phyloP scores from a whole-genome alignment of 2,888 invertebrate genomes.

The Micoletzkya japonica region DNA sequence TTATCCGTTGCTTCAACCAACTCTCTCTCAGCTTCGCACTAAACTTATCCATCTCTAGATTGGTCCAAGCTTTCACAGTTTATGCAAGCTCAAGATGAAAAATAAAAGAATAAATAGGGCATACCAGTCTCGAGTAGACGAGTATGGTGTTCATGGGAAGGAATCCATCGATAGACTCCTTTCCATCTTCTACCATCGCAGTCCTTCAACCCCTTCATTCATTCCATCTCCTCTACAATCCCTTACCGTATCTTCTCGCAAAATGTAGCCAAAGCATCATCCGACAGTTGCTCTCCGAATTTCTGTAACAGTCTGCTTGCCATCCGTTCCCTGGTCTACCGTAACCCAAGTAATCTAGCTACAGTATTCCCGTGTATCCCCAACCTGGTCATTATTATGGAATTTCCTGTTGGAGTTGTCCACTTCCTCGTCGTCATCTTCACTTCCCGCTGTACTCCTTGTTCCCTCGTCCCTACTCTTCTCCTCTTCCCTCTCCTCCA shows the following conservation, averaged over 20 bases:
- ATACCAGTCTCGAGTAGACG: slow-evolving; percentile 14
- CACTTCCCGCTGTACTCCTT: too few relatives aligned
- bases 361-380: not conserved
- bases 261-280: slow-evolving; percentile 14
- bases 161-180: slow-evolving; percentile 18
- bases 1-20: slow-evolving; percentile 10
- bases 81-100: too few relatives aligned
- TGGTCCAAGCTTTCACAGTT: too few relatives aligned
- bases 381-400: too few relatives aligned
- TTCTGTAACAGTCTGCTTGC: too few relatives aligned
- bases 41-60: not conserved
- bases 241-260: slow-evolving; percentile 12
- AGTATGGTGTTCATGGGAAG: slow-evolving; percentile 12
- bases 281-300: slow-evolving; percentile 16
- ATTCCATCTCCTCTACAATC: not conserved
- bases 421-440: too few relatives aligned
- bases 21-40: not conserved
- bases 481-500: too few relatives aligned
- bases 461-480: too few relatives aligned
- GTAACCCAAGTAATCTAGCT: not conserved
- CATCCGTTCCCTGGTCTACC: not conserved
- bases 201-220: not conserved
- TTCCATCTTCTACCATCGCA: not conserved
- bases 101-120: too few relatives aligned
- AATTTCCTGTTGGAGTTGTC: too few relatives aligned